Conservation (phyloP, 2,797 vertebrate species). For the Menidia menidia region DNA sequence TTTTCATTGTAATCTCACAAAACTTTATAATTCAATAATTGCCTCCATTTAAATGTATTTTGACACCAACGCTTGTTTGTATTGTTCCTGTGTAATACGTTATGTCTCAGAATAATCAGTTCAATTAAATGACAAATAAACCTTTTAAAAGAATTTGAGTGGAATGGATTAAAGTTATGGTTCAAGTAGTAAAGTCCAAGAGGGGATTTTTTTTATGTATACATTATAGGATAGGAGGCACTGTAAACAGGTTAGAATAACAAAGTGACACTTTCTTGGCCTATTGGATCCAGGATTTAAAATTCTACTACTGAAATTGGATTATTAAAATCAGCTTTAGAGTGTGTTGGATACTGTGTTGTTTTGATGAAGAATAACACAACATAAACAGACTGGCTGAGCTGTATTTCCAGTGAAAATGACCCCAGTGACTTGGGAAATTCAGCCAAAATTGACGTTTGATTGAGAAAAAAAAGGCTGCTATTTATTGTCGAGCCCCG, state of each 20-base stretch:
- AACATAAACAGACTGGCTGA: not conserved
- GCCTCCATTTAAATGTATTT: no score
- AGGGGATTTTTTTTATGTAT: not conserved
- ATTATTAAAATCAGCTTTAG: not conserved
- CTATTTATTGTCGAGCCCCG: constrained; percentile 1
- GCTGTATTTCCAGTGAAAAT: not conserved
- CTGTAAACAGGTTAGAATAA: not conserved
- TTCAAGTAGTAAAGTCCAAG: not conserved
- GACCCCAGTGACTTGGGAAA: not conserved
- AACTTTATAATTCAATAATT: no score
- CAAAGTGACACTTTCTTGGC: not conserved
- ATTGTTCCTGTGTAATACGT: not conserved
- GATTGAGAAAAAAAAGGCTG: not conserved
- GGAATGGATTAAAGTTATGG: not conserved
- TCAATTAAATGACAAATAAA: constrained; percentile 11
- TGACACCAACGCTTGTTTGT: not conserved
- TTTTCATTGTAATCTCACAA: no score
- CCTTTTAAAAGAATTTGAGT: not conserved
- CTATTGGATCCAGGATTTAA: not conserved
- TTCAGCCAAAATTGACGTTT: not conserved
- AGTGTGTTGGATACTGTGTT: not conserved
- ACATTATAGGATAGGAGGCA: not conserved
- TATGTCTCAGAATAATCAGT: constrained; percentile 1
- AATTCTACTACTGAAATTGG: not conserved
- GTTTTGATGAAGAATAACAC: not conserved